phyloP scores from a whole-genome alignment of 2,797 vertebrate species.

The Dendrocincla fuliginosa region DNA sequence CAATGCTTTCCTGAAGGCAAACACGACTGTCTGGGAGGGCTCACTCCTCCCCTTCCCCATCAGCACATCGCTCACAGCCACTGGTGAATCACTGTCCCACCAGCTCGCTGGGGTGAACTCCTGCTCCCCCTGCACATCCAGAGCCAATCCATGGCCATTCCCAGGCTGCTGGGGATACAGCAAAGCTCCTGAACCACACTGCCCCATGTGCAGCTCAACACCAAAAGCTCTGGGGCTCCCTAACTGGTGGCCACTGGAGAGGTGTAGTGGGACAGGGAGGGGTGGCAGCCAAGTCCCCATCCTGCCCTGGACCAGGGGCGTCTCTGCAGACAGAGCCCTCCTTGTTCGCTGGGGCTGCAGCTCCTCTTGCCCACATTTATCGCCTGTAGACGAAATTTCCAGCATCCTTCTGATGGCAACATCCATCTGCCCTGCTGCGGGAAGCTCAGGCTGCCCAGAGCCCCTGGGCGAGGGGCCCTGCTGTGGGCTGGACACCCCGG shows the following conservation, averaged over 20 bases:
- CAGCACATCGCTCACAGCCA: neutral
- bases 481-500: neutral
- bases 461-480: neutral
- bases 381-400: rapidly evolving
- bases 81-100: neutral
- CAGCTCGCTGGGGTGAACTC: neutral
- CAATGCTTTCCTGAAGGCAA: neutral
- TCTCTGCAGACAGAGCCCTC: neutral
- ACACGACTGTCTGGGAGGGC: neutral
- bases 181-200: neutral
- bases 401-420: rapidly evolving
- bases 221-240: neutral
- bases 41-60: neutral
- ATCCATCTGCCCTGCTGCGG: rapidly evolving
- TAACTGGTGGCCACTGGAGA: rapidly evolving
- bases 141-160: neutral
- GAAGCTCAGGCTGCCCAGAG: neutral
- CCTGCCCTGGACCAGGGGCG: rapidly evolving
- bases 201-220: neutral
- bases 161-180: neutral
- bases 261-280: too few relatives aligned
- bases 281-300: neutral
- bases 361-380: neutral
- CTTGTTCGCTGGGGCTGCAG: neutral
- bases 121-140: neutral